A percentile compares a stretch with the other conserved stretches of the same genome.
Conservation (phyloP, 2,113 vertebrate species). For the Oryzias javanicus region DNA sequence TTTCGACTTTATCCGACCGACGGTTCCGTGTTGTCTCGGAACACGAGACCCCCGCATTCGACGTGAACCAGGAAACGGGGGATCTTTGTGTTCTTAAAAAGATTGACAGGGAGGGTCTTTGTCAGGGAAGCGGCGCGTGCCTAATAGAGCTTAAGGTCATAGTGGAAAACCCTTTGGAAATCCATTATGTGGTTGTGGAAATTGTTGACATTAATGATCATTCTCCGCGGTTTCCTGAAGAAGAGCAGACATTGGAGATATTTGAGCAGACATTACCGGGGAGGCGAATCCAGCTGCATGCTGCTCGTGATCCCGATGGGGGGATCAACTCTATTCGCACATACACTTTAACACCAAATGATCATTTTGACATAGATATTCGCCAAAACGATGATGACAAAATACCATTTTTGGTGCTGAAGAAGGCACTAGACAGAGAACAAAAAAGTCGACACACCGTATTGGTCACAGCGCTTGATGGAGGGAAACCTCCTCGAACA, state of each 20-base stretch:
- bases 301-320: constrained; percentile 62
- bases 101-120: constrained; percentile 68
- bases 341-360: constrained; percentile 57
- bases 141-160: constrained; percentile 61
- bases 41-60: constrained; percentile 62
- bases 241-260: constrained; percentile 53
- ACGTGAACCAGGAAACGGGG: constrained; percentile 69
- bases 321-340: constrained; percentile 57
- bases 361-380: constrained; percentile 58
- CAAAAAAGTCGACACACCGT: constrained; percentile 17
- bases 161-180: constrained; percentile 65
- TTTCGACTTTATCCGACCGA: constrained; percentile 41
- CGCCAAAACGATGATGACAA: constrained; percentile 43
- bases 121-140: constrained; percentile 45
- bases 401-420: constrained; percentile 55
- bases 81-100: constrained; percentile 63
- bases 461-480: constrained; percentile 54
- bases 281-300: constrained; percentile 58
- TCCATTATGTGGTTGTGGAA: constrained; percentile 65
- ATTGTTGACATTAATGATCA: constrained; percentile 71
- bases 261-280: constrained; percentile 48
- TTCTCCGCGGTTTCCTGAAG: constrained; percentile 48
- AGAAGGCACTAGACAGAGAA: constrained; percentile 63
- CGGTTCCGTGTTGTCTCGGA: constrained; percentile 64
- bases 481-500: constrained; percentile 50